Evolutionary conservation across 2,888 invertebrate genomes (phyloP), one percentile per base, ranked within the genome.

Genomic region (Graphium colonna): DNA sequence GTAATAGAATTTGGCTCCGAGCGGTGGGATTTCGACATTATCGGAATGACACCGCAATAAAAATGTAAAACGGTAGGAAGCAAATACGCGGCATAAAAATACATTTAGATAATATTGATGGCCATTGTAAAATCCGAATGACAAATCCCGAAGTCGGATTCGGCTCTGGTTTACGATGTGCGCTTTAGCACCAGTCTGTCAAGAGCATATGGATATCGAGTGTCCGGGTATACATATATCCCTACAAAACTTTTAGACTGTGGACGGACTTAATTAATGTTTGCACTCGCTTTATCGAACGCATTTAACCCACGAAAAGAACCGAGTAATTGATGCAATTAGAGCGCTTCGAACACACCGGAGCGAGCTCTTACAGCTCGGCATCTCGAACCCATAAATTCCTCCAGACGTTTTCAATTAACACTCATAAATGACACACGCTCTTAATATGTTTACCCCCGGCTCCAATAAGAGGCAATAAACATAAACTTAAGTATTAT

Each of bases 101-200:
- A 68, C 77, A 75, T 76, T 76, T 73, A 79, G 79, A 81, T 81
- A 77, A 79, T 59, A 65, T 77, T 78, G 73, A 78, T 76, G 75
- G 75, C 65, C 70, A 72, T 72, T 71, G 73, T 80, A 76, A 79
- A 80, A 63, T 60, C 53, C 60, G 65, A 73, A 73, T 70, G 73
- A 75, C 77, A 72, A 71, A 70, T 71, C 60, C 67, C 59, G 59
- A 58, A 60, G 59, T 63, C 64, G 65, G 59, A 57, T 62, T 56
- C 51, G 59, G 56, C 60, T 69, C 64, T 60, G 58, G 64, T 74
- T 72, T 69, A 70, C 60, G 67, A 62, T 57, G 12, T 13, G 13
- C 60, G 65, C 69, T 69, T 67, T 63, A 66, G 65, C 61, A 64
- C 55, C 68, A 71, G 66, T 62, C 57, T 58, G 56, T 60, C 60